Conservation (phyloP, 1,140 invertebrate species). For the Leptestheria dahalacensis region DNA sequence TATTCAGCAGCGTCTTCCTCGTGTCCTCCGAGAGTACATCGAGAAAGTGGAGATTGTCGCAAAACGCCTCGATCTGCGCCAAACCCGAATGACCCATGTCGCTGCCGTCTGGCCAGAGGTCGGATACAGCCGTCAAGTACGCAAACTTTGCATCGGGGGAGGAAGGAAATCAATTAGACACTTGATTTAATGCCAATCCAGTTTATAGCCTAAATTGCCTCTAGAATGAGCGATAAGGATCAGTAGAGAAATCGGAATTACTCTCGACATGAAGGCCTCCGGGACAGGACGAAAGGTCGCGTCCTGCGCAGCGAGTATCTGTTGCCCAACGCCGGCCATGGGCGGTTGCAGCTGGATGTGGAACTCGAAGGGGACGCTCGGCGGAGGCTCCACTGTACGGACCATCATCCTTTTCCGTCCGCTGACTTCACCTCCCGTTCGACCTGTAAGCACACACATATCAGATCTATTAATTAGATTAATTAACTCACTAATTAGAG, state of each 20-base stretch:
- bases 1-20: neutral
- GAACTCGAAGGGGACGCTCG: too few species aligned
- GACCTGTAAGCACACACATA: too few species aligned
- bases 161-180: slow-evolving; percentile 10
- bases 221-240: too few species aligned
- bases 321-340: neutral
- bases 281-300: slow-evolving; percentile 9
- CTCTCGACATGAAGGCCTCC: slow-evolving; percentile 3
- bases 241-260: too few species aligned
- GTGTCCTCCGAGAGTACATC: neutral
- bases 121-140: neutral
- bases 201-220: too few species aligned
- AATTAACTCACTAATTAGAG: too few species aligned
- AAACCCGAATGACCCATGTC: slow-evolving; percentile 2
- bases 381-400: too few species aligned
- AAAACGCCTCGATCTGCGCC: slow-evolving; percentile 2
- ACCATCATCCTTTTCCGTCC: too few species aligned
- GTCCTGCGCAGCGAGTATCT: slow-evolving; percentile 5
- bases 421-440: too few species aligned
- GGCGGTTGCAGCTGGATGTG: too few species aligned
- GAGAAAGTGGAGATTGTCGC: neutral
- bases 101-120: neutral
- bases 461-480: too few species aligned
- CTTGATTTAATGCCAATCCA: too few species aligned
- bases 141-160: slow-evolving; percentile 2